These are phyloP conservation scores for Lycocerus yunnanus DNA, from an alignment of 2,888 invertebrate genomes.

Conservation along the genomic window DNA sequence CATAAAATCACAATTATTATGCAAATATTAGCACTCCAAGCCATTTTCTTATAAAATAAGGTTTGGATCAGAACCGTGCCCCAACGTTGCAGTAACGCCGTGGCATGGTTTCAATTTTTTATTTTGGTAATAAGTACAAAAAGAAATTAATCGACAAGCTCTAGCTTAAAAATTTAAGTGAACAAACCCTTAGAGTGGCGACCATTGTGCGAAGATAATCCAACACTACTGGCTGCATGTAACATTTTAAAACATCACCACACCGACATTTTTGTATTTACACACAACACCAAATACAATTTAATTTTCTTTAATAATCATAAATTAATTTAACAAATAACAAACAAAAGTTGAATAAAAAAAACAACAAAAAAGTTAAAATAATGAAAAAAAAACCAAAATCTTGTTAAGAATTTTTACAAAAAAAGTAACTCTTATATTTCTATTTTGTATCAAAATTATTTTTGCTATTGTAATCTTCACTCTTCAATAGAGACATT, in stretches of 20 bases:
- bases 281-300: constrained; percentile 2
- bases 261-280: constrained; percentile 5
- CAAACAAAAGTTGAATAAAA: not conserved
- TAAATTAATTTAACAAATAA: constrained; percentile 2
- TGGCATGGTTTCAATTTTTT: not conserved
- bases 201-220: constrained; percentile 53
- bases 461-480: not conserved
- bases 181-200: constrained; percentile 55
- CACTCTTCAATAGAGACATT: not conserved
- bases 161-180: constrained; percentile 35
- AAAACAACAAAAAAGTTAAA: not conserved
- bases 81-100: not conserved
- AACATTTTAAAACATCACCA: constrained; percentile 39
- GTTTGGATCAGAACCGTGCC: not conserved
- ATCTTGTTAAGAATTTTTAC: not conserved
- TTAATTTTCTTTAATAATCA: not conserved
- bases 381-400: not conserved
- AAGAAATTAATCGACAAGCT: constrained; percentile 36
- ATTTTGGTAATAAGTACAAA: not conserved
- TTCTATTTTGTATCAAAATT: not conserved
- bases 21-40: constrained; percentile 58
- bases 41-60: constrained; percentile 45
- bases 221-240: constrained; percentile 54
- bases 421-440: not conserved
- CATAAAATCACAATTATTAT: constrained; percentile 58